phyloP scores from a whole-genome alignment of 2,888 invertebrate species.

The Aradus depressus region DNA sequence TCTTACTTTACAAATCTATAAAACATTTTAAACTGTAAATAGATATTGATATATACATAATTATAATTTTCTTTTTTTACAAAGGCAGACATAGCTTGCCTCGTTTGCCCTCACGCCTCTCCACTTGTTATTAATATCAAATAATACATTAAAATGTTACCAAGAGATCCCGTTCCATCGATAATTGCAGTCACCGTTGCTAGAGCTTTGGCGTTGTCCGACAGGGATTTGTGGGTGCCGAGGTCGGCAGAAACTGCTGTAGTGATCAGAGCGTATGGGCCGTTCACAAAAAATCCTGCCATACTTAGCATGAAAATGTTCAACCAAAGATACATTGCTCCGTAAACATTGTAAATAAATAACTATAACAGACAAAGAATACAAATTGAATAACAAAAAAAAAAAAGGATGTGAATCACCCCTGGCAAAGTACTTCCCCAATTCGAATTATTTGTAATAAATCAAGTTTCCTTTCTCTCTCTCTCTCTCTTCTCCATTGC shows the following conservation, averaged over 20 bases:
- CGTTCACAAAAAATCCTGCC: constrained; percentile 80
- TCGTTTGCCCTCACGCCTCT: no score
- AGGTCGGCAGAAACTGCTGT: constrained; percentile 92
- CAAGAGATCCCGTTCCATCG: constrained; percentile 88
- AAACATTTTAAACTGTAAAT: no score
- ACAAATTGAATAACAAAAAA: constrained; percentile 3
- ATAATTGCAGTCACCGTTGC: constrained; percentile 97
- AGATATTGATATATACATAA: no score
- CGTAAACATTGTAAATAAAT: constrained; percentile 64
- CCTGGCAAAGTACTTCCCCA: no score
- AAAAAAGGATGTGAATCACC: no score
- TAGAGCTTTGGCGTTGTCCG: constrained; percentile 75
- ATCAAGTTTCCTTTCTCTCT: no score
- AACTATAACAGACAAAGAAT: constrained; percentile 46
- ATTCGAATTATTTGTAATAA: no score
- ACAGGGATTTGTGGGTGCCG: constrained; percentile 74
- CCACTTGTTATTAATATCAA: neutral
- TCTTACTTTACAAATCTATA: no score
- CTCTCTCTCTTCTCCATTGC: no score
- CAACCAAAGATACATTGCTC: constrained; percentile 46
- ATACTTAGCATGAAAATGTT: constrained; percentile 59
- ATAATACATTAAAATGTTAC: constrained; percentile 36
- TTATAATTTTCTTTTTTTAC: no score
- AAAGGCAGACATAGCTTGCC: no score
- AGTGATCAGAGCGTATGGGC: constrained; percentile 91